Conservation (phyloP, 2,888 invertebrate species). For the Macaria notata region DNA sequence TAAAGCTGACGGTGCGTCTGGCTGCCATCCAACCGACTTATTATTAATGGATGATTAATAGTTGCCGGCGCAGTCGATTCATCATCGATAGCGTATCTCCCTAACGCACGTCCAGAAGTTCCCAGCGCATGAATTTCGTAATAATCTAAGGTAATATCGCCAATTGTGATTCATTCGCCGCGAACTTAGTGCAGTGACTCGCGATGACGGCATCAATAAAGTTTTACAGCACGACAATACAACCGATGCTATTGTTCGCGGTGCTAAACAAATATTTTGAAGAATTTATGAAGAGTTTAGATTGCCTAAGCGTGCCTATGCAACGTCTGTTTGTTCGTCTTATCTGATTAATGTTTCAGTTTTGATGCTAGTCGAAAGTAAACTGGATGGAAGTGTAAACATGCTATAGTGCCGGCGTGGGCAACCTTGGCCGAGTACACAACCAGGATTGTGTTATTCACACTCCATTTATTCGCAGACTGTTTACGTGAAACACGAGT, state of each 20-base stretch:
- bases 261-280: slow-evolving; percentile 37
- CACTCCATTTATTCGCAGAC: slow-evolving; percentile 40
- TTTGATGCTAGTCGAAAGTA: slow-evolving; percentile 40
- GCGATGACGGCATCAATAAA: slow-evolving; percentile 42
- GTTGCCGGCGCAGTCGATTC: slow-evolving; percentile 37
- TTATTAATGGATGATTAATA: slow-evolving; percentile 59
- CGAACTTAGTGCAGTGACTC: slow-evolving; percentile 42
- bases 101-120: slow-evolving; percentile 30
- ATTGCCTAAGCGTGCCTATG: slow-evolving; percentile 35
- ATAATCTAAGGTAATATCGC: slow-evolving; percentile 38
- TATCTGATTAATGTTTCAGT: slow-evolving; percentile 43
- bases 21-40: slow-evolving; percentile 53
- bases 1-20: slow-evolving; percentile 50
- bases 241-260: slow-evolving; percentile 8
- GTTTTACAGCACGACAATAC: slow-evolving; percentile 34
- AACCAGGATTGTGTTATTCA: slow-evolving; percentile 59
- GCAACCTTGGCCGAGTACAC: slow-evolving; percentile 67
- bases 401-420: slow-evolving; percentile 38
- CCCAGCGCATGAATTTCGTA: slow-evolving; percentile 38
- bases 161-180: slow-evolving; percentile 42
- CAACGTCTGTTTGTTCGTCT: slow-evolving; percentile 39
- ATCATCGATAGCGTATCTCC: slow-evolving; percentile 39
- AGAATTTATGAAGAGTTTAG: slow-evolving; percentile 34
- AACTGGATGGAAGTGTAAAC: slow-evolving; percentile 50
- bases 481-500: slow-evolving; percentile 56